A percentile compares a stretch with the other conserved stretches of the same genome.
Conservation (phyloP, 2,888 invertebrate species). For the Selenia dentaria region DNA sequence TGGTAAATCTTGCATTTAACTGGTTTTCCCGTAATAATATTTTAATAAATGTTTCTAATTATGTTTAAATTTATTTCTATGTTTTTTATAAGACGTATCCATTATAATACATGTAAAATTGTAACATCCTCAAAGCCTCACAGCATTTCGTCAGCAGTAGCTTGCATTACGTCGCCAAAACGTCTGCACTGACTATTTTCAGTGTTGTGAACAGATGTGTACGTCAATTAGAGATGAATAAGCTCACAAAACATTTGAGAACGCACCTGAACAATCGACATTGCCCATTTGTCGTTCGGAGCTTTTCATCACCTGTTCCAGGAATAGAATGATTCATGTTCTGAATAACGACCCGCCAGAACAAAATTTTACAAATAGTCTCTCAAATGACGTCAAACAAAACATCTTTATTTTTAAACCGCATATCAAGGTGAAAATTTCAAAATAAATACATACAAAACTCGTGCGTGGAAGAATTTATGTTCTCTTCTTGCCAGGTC, state of each 20-base stretch:
- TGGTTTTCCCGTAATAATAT: too few species aligned
- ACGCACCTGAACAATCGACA: conserved; percentile 52
- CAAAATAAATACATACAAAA: conserved; percentile 40
- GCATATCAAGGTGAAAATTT: conserved; percentile 44
- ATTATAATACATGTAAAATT: too few species aligned
- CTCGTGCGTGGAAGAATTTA: conserved; percentile 31
- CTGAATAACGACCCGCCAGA: conserved; percentile 46
- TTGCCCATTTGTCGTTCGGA: conserved; percentile 59
- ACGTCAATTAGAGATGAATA: conserved; percentile 27
- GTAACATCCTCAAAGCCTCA: too few species aligned
- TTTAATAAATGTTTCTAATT: too few species aligned
- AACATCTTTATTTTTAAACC: conserved; percentile 53
- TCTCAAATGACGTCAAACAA: conserved; percentile 67
- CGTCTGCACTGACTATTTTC: conserved; percentile 30
- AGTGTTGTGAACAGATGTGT: conserved; percentile 20
- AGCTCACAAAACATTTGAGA: conserved; percentile 21
- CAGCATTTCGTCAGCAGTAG: too few species aligned
- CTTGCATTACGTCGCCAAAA: conserved; percentile 31
- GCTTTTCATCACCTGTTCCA: conserved; percentile 58
- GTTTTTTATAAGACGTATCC: too few species aligned
- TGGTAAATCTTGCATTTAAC: too few species aligned
- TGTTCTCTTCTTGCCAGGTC: conserved; percentile 35
- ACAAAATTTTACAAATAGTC: conserved; percentile 64
- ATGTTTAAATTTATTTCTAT: too few species aligned
- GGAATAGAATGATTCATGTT: conserved; percentile 77